Base-by-base conservation (phyloP, 2,888 invertebrate genomes). In the Ypsolopha scabrella region DNA sequence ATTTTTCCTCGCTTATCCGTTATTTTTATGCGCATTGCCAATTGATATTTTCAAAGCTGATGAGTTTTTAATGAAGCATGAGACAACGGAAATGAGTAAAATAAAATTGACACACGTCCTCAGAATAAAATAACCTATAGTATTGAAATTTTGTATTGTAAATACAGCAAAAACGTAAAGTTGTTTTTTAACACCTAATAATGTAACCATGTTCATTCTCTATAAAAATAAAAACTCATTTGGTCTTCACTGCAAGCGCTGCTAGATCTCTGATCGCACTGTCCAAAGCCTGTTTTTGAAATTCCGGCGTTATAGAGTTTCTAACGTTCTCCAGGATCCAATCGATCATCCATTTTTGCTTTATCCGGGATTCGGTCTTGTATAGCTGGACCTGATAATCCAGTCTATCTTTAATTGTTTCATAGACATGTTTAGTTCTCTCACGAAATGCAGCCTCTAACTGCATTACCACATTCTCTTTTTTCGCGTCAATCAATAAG, bases 301-400 rank as follows among this genome's bases (percentile, higher is more conserved):
- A 94, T 57, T 96, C 93, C 0, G 97, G 92, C 7, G 96, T 96
- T 62, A 97, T 93, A 41, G 95, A 91, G 63, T 92, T 90, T 55
- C 88, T 82, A 3, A 99, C 99, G 65, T 89, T 92, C 51, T 88
- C 82, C 41, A 96, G 90, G 61, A 99, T 94, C 95, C 97, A 99
- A 65, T 93, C 90, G 46, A 95, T 93, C 94, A 99, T 94, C 86
- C 98, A 96, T 71, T 93, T 94, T 72, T 98, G 98, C 57, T 93
- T 90, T 57, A 98, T 89, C 59, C 94, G 92, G 46, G 91, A 90
- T 69, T 94, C 92, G 35, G 94, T 87, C 61, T 90, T 90, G 63
- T 93, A 90, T 57, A 90, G 89, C 70, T 96, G 96, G 6, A 94
- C 88, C 75, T 98, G 96, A 74, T 95, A 99, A 70, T 99, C 97